A percentile compares a stretch with the other conserved stretches of the same genome.
Conservation (phyloP, 2,797 vertebrate species). For the Brachyalestes nurse region DNA sequence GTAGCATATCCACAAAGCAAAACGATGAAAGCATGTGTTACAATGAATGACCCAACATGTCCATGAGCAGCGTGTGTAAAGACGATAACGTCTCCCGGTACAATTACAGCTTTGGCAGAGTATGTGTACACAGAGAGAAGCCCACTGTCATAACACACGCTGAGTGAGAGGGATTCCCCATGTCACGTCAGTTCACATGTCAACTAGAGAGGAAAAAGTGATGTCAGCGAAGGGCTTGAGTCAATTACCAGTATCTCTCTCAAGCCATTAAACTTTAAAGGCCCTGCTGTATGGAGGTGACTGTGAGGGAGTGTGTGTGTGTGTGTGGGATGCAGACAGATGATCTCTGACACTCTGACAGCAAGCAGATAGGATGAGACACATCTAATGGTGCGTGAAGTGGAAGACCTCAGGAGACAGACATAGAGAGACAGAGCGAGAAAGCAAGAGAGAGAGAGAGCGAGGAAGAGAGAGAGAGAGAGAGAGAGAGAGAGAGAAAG, state of each 20-base stretch:
- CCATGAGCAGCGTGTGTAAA: not conserved
- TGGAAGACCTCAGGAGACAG: conserved; percentile 76
- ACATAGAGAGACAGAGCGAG: conserved; percentile 56
- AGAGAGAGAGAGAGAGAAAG: conserved; percentile 10
- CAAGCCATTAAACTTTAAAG: conserved; percentile 52
- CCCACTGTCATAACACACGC: conserved; percentile 1
- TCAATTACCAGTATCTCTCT: conserved; percentile 52
- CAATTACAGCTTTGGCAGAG: not conserved
- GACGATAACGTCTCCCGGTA: not conserved
- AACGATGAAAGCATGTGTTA: not conserved
- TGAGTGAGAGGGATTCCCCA: conserved; percentile 19
- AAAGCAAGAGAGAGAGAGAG: conserved; percentile 15
- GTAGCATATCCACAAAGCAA: not conserved
- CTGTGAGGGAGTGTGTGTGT: conserved; percentile 63
- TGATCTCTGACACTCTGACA: conserved; percentile 74
- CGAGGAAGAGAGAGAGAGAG: conserved; percentile 4
- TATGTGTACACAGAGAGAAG: not conserved
- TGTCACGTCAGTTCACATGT: conserved; percentile 28
- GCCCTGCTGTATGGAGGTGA: conserved; percentile 22
- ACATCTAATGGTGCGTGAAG: conserved; percentile 87
- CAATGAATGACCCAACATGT: not conserved
- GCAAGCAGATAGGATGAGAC: conserved; percentile 76
- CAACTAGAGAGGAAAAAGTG: conserved; percentile 25
- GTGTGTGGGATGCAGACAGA: conserved; percentile 60
- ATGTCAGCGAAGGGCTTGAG: conserved; percentile 37